Conservation (phyloP, 2,797 vertebrate genomes). For the Rhynchotus rufescens region DNA sequence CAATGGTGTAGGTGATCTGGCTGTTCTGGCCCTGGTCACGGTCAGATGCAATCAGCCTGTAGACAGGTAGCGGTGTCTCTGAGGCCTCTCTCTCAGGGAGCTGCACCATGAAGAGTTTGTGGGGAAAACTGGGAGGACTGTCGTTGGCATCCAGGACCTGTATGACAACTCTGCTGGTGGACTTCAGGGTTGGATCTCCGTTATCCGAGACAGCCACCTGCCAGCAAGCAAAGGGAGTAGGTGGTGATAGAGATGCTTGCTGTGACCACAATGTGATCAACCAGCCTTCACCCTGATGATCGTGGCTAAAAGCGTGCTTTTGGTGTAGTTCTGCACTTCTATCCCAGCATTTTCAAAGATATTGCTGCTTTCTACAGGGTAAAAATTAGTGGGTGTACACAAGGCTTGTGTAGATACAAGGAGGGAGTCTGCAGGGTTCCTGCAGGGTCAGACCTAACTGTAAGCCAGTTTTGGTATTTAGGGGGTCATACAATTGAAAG, state of each 20-base stretch:
- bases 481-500: neutral
- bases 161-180: conserved; percentile 91
- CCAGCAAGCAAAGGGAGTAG: neutral
- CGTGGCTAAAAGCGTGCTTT: rapidly evolving
- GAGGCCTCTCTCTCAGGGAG: conserved; percentile 81
- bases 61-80: conserved; percentile 74
- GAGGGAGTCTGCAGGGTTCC: neutral
- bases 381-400: neutral
- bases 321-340: neutral
- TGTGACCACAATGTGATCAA: neutral
- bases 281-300: neutral
- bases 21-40: conserved; percentile 90
- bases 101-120: conserved; percentile 91
- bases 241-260: neutral
- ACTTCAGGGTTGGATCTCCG: conserved; percentile 85
- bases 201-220: conserved; percentile 94
- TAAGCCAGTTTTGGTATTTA: neutral
- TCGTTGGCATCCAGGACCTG: conserved; percentile 91
- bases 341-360: neutral
- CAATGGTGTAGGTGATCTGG: conserved; percentile 88
- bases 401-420: neutral
- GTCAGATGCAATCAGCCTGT: conserved; percentile 90
- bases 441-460: neutral
- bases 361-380: neutral
- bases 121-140: conserved; percentile 89